Evolutionary conservation across 2,797 vertebrate genomes (phyloP).

Genomic region (Anguilla anguilla): DNA sequence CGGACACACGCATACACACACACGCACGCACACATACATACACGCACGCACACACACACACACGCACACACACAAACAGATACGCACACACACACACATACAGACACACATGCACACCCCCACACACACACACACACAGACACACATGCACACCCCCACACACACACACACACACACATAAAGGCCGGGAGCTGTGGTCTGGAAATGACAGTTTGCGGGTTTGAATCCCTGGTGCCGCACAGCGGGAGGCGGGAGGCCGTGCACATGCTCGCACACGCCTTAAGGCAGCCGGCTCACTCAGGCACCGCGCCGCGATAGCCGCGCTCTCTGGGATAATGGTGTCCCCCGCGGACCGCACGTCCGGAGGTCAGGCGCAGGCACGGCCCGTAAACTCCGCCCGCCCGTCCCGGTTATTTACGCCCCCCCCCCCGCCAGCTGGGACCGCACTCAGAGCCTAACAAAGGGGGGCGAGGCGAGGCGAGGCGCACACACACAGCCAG

Average conservation of each 20-base stretch:
- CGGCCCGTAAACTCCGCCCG: neutral
- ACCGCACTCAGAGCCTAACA: neutral
- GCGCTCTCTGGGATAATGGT: neutral
- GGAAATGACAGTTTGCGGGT: neutral
- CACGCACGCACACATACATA: neutral
- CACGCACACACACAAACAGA: neutral
- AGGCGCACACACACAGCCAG: neutral
- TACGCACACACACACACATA: neutral
- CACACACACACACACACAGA: constrained; percentile 25
- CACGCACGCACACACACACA: neutral
- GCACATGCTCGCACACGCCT: no score
- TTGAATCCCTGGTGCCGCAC: neutral
- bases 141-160: neutral
- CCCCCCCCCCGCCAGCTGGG: neutral
- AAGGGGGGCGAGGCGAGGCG: neutral
- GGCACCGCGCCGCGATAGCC: neutral
- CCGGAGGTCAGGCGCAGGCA: neutral
- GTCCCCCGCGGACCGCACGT: neutral
- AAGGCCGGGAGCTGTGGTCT: neutral
- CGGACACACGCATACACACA: neutral
- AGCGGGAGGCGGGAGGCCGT: neutral
- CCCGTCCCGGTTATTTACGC: neutral
- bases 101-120: neutral
- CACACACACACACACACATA: neutral
- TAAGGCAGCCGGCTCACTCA: neutral